Evolutionary conservation across 1,140 invertebrate genomes (phyloP), one percentile per base, ranked within the genome.

Genomic region (Sarcophaga bullata): DNA sequence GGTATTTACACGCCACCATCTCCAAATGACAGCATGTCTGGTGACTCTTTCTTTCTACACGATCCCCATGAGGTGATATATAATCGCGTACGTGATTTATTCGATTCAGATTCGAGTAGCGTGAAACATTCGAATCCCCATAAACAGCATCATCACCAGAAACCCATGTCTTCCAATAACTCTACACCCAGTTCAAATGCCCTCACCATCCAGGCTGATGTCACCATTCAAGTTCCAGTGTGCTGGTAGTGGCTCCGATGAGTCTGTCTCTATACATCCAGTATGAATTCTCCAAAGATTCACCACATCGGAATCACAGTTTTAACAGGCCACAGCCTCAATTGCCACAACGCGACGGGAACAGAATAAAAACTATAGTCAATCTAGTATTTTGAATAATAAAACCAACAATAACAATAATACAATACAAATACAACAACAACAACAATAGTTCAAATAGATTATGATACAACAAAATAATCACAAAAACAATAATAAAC

Each of bases 21-120:
- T 52, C 90, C 87, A 13, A 88, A 83, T 76, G 89, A 87, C 80
- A 90, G 89, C 84, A 85, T 90, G 17, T 90, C 91, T 11, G 92
- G 93, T 19, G 94, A 95, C 84, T 95, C 96, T 8, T 97, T 97
- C 91, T 97, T 96, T 85, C 91, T 97, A 50, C 96, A 97, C 90
- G 94, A 95, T 86, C 95, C 93, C 47, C 94, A 92, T 90, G 94
- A 96, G 83, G 91, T 95, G 58, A 93, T 94, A 7, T 95, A 95
- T 87, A 95, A 95, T 85, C 92, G 95, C 72, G 94, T 96, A 78
- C 93, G 95, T 58, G 95, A 96, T 86, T 90, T 97, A 58, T 97
- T 97, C 88, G 93, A 93, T 84, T 87, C 89, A 3, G 89, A 90
- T 73, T 90, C 88, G 81, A 89, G 88, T 75, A 90, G 88, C 85